Base-by-base conservation (phyloP, 2,113 vertebrate genomes). In the Ailuropoda melanoleuca region DNA sequence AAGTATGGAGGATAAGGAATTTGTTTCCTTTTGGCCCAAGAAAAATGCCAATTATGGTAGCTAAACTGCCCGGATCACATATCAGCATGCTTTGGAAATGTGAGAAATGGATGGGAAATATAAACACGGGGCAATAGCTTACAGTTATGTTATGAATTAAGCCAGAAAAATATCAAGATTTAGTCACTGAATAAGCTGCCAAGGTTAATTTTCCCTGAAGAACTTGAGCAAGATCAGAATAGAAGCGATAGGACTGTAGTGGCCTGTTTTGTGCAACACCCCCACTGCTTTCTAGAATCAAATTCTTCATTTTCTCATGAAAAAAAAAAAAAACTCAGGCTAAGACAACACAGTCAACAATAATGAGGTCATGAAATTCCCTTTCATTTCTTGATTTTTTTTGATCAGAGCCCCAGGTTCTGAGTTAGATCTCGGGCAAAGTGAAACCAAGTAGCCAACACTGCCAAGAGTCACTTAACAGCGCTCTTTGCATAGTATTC, bases 131-230 rank as follows among this genome's bases (percentile, higher is more conserved):
- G 98, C 98, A 98, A 99, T 98, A 98, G 98, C 98, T 98, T 99
- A 99, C 98, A 99, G 98, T 99, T 99, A 99, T 99, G 99, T 99
- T 99, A 99, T 98, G 99, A 99, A 99, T 99, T 99, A 99, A 99
- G 98, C 98, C 98, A 98, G 98, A 98, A 98, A 98, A 99, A 98
- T 99, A 99, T 99, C 98, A 98, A 99, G 98, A 99, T 99, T 98
- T 99, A 99, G 98, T 98, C 98, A 98, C 98, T 98, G 98, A 99
- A 99, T 98, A 98, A 98, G 97, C 98, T 99, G 99, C 99, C 99
- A 99, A 98, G 98, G 97, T 98, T 98, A 99, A 99, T 99, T 98
- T 99, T 98, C 98, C 94, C 94, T 99, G 98, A 99, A 98, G 98
- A 98, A 98, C 97, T 98, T 99, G 99, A 99, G 98, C 96, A 98